Evolutionary conservation across 2,888 invertebrate genomes (phyloP), one percentile per base, ranked within the genome.

Genomic region (Gandaritis pyraliata): DNA sequence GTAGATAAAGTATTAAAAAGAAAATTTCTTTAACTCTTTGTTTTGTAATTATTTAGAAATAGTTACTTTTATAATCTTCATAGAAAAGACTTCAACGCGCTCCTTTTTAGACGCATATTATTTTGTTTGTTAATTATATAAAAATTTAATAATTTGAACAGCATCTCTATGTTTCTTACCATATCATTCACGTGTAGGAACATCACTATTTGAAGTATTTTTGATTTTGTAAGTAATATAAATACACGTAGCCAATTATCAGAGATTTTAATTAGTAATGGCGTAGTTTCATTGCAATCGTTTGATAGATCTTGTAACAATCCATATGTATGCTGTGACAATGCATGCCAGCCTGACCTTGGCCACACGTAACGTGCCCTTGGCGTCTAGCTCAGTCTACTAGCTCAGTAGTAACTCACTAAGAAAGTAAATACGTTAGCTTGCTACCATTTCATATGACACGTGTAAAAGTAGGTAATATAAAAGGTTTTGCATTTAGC

Each of bases 61-160:
- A n/a, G n/a, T n/a, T n/a, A 6, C 11, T 0, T 10, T 4, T 1
- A 41, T 10, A 52, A 15, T 15, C 16, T 58, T 45, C 13, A 29
- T 51, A 50, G n/a, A 33, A 57, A 58, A 55, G 58, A 65, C 7
- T 61, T 65, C 51, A 58, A 61, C 65, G 58, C 50, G 57, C 33
- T 23, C 1, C 7, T 46, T 38, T 46, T 38, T 13, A 13, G 12
- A 12, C 39, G 4, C 12, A 2, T 33, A 6, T 8, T 15, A 41
- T 1, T 12, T 41, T 3, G 1, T 6, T 41, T 13, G 7, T 7
- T n/a, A 2, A n/a, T n/a, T n/a, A n/a, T 39, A 0, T 39, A n/a
- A 3, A 2, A 23, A 5, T 23, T 23, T 23, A 5, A 5, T 23
- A 1, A 23, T n/a, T n/a, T 23, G 23, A 23, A 23, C 6, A 5